Evolutionary conservation across 2,888 invertebrate genomes (phyloP), one percentile per base, ranked within the genome.

Genomic region (Sminthurides aquaticus): DNA sequence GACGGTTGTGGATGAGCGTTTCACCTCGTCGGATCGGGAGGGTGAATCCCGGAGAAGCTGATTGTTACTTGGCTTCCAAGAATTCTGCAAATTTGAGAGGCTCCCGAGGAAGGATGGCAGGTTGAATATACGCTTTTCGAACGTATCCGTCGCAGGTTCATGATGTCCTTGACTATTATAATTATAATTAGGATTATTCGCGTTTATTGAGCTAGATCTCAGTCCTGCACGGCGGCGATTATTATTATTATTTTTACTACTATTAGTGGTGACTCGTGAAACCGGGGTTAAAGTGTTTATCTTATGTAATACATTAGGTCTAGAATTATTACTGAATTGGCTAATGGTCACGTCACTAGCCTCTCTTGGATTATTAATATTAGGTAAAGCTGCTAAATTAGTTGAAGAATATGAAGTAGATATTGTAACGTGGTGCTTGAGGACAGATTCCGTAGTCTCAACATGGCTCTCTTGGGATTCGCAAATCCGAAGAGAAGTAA

Each of bases 401-500:
- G 64, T 59, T 15, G 64, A 54, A 26, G 64, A 59, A 48, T 64
- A 64, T 20, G 64, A 60, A 26, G 25, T 54, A 29, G 64, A 43
- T 18, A 64, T 64, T 15, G 54, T 54, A 1, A 64, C 63, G 22
- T 48, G 24, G 48, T 26, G 49, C 20, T 27, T 8, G 57, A 11
- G 26, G 11, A 48, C 25, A 3, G 43, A 43, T 3, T 24, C 48
- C 43, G 59, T 48, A 43, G 8, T 56, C 26, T 15, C 20, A 5
- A 26, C 28, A 3, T 5, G 11, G n/a, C 5, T 11, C 24, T 56
- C 11, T 56, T 56, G 57, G 25, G 24, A 8, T 15, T 52, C 20
- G 52, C 52, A 52, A 5, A 52, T 5, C 43, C 15, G 43, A 5
- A 34, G 8, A 15, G 15, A 5, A 18, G 20, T 5, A 52, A 52